A percentile compares a stretch with the other conserved stretches of the same genome.
These are phyloP conservation scores for Chalcis sispes DNA, from an alignment of 2,888 invertebrate species.

Conservation along the genomic window DNA sequence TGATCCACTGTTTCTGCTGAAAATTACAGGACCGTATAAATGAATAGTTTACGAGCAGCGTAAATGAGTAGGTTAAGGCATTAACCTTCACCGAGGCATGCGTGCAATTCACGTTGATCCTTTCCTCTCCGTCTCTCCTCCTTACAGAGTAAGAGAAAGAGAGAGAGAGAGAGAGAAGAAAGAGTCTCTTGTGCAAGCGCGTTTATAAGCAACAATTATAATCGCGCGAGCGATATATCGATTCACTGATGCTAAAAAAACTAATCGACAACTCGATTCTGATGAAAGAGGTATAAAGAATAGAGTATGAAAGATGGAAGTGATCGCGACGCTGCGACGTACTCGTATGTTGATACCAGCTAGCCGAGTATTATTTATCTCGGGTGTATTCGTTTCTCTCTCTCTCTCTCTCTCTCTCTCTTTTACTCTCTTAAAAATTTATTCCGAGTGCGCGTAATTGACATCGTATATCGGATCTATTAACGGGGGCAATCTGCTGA, in stretches of 20 bases:
- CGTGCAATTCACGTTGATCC: not conserved
- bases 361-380: slow-evolving; percentile 40
- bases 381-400: not conserved
- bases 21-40: slow-evolving; percentile 76
- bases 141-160: no score
- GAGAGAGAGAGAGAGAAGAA: no score
- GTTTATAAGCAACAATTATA: slow-evolving; percentile 44
- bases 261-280: no score
- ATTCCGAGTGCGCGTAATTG: slow-evolving; percentile 29
- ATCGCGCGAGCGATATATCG: slow-evolving; percentile 29
- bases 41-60: slow-evolving; percentile 76
- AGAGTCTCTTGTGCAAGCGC: slow-evolving; percentile 19
- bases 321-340: not conserved
- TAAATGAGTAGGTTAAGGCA: slow-evolving; percentile 73
- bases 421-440: no score
- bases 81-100: slow-evolving; percentile 66
- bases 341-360: slow-evolving; percentile 21
- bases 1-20: slow-evolving; percentile 72
- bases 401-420: no score
- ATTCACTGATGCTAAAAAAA: not conserved
- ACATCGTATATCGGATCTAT: slow-evolving; percentile 47
- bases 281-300: not conserved
- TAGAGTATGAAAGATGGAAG: not conserved
- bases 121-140: not conserved
- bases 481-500: slow-evolving; percentile 8